Evolutionary conservation across 1,140 invertebrate genomes (phyloP).

Genomic region (Meloidogyne exigua): DNA sequence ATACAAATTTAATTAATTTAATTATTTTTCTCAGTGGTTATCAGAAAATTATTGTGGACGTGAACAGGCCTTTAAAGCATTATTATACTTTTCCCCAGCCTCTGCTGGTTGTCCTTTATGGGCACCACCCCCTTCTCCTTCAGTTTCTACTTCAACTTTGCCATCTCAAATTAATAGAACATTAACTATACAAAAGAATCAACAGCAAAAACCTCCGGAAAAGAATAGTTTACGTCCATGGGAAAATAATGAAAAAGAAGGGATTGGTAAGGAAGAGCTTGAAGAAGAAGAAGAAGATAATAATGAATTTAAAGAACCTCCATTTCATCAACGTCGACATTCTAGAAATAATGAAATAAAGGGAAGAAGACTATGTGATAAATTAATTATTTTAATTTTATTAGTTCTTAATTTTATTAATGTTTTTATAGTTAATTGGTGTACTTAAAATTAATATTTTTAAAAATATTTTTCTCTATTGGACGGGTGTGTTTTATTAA

Average conservation of each 20-base stretch:
- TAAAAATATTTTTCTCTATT: no score
- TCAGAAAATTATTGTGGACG: constrained; percentile 52
- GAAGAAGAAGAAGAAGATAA: background rate
- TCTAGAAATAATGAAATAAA: background rate
- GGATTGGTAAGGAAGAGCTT: no score
- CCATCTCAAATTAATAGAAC: background rate
- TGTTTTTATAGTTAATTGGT: background rate
- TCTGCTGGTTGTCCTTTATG: constrained; percentile 24
- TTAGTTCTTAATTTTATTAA: background rate
- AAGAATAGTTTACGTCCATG: background rate
- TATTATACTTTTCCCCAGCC: constrained; percentile 49
- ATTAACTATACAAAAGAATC: no score
- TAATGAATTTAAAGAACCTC: constrained; percentile 1
- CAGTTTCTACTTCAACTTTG: background rate
- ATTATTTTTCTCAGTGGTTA: constrained; percentile 25
- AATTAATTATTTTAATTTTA: constrained; percentile 6
- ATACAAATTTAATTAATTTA: background rate
- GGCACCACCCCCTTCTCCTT: background rate
- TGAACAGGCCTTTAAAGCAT: constrained; percentile 50
- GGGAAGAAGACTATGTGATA: background rate
- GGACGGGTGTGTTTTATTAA: no score
- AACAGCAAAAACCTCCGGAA: background rate
- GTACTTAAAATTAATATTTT: background rate
- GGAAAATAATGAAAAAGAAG: background rate
- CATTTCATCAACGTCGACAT: constrained; percentile 13